Evolutionary conservation across 2,797 vertebrate species (phyloP), one percentile per base, ranked within the genome.

Genomic region (Gymnocypris eckloni): DNA sequence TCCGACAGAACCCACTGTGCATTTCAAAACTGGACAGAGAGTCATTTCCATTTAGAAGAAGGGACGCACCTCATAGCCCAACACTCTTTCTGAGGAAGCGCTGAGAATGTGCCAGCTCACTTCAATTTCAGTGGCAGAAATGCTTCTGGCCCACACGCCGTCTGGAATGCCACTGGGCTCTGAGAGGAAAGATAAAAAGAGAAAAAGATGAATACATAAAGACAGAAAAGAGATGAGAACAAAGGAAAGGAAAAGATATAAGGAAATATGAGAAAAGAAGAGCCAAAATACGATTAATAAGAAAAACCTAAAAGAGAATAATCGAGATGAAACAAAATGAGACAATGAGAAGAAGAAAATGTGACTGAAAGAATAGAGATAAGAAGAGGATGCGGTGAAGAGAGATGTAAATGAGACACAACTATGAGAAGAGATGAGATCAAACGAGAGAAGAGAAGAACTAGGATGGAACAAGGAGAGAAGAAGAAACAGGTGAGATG

Each of bases 41-140:
- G 90, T 89, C 88, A 90, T 94, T 94, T 94, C 91, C 92, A 93
- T 93, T 94, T 92, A 93, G 92, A 93, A 91, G 88, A 89, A 88
- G 89, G 86, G 89, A 92, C 89, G 93, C 94, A 99, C 98, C 97
- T 99, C 98, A 16, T 98, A 99, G 92, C 98, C 98, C 87, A 98
- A 95, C 91, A 98, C 95, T 91, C 96, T 97, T 86, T 98, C 98
- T 89, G 96, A 96, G 85, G 95, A 96, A 96, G 95, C 96, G 61
- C 96, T 95, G 86, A 98, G 94, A 80, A 95, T 91, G 18, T 93
- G 92, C 98, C 98, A 99, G 91, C 95, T 96, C 89, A 99, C 97
- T 94, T 97, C 94, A 87, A 98, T 97, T 93, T 96, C 95, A 0
- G 96, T 97, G 92, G 97, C 96, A 4, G 97, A 97, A 82, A 97